phyloP scores from a whole-genome alignment of 2,888 invertebrate species.

The Eucriotettix oculatus region DNA sequence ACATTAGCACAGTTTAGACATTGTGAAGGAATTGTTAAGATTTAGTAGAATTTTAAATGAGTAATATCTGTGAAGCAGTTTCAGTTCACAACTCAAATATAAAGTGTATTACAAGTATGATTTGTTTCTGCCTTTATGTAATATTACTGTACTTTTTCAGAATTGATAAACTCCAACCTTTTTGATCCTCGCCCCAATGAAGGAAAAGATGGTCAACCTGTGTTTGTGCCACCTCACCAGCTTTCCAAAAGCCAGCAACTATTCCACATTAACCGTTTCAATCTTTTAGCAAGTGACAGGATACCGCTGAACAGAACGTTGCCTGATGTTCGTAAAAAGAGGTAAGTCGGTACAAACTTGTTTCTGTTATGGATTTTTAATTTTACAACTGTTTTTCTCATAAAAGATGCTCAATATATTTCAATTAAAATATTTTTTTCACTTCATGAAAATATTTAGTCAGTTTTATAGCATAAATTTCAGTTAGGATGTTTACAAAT shows the following conservation, averaged over 20 bases:
- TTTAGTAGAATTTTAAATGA: not conserved
- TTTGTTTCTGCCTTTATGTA: too few species aligned
- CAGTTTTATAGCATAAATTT: too few species aligned
- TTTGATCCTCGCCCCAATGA: slow-evolving; percentile 57
- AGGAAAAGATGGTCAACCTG: slow-evolving; percentile 66
- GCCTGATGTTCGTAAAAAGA: slow-evolving; percentile 67
- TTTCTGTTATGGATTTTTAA: not conserved
- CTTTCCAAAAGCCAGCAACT: slow-evolving; percentile 59
- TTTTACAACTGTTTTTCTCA: too few species aligned
- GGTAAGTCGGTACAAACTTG: slow-evolving; percentile 29
- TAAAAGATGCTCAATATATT: too few species aligned
- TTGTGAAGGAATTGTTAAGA: too few species aligned
- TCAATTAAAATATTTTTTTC: too few species aligned
- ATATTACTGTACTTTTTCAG: slow-evolving; percentile 24
- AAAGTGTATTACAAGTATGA: too few species aligned
- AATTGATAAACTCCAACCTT: slow-evolving; percentile 57
- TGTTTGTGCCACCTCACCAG: slow-evolving; percentile 57
- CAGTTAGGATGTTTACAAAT: too few species aligned
- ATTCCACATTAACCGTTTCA: slow-evolving; percentile 72
- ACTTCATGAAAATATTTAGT: too few species aligned
- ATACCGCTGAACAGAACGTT: slow-evolving; percentile 71
- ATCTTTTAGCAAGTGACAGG: slow-evolving; percentile 72
- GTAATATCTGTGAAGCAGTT: not conserved
- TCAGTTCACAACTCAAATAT: too few species aligned
- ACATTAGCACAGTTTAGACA: too few species aligned